phyloP scores from a whole-genome alignment of 30 jellyfish, hydroid and myxozoan species.

The Clytia hemisphaerica region DNA sequence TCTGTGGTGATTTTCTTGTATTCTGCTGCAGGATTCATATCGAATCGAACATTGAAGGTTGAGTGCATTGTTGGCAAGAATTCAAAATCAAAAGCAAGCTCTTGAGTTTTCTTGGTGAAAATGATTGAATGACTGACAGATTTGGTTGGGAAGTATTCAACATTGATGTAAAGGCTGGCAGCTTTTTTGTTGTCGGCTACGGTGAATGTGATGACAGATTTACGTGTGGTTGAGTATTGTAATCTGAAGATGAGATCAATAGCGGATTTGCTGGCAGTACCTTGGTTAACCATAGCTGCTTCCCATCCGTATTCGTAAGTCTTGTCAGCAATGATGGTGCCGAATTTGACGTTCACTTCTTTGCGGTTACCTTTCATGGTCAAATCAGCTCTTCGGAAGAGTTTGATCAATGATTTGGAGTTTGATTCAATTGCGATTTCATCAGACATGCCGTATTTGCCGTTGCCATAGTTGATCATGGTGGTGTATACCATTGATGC shows the following conservation, averaged over 20 bases:
- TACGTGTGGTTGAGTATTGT: constrained; percentile 48
- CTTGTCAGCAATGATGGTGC: constrained; percentile 53
- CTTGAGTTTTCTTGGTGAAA: constrained; percentile 35
- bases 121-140: constrained; percentile 40
- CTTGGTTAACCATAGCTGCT: constrained; percentile 36
- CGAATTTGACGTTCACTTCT: constrained; percentile 46
- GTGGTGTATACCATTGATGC: background rate
- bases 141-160: constrained; percentile 73
- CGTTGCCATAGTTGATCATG: background rate
- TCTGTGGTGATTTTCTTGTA: constrained; percentile 69
- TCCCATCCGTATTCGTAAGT: constrained; percentile 83
- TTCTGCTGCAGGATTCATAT: constrained; percentile 54
- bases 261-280: constrained; percentile 49
- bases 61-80: constrained; percentile 91
- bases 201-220: constrained; percentile 48
- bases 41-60: constrained; percentile 45
- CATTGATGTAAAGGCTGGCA: constrained; percentile 46
- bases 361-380: constrained; percentile 32
- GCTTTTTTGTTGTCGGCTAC: constrained; percentile 32
- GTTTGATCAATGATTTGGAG: constrained; percentile 22
- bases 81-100: constrained; percentile 55
- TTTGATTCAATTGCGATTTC: constrained; percentile 37
- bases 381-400: constrained; percentile 38
- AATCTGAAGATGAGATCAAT: constrained; percentile 43
- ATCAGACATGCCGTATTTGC: constrained; percentile 23